Percentiles rank a stretch among this genome's conserved stretches.
Conservation (phyloP, 2,113 vertebrate genomes). For the Larimichthys polyactis region DNA sequence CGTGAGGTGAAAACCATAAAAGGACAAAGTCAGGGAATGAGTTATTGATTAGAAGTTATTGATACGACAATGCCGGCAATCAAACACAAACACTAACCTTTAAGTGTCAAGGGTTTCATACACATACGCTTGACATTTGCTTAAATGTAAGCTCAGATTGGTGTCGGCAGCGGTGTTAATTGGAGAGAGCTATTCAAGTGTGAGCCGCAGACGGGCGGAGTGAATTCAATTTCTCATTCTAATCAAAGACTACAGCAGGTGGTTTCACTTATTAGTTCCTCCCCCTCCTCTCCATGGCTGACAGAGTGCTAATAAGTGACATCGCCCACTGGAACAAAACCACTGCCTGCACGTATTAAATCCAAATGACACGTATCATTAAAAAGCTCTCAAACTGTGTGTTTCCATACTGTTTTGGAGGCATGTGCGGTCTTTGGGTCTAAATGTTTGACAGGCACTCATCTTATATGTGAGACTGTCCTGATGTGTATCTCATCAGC, state of each 20-base stretch:
- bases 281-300: constrained; percentile 17
- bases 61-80: neutral
- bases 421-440: neutral
- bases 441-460: neutral
- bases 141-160: neutral
- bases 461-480: neutral
- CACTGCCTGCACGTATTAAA: neutral
- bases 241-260: constrained; percentile 54
- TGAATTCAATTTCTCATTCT: constrained; percentile 44
- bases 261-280: constrained; percentile 42
- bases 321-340: constrained; percentile 19
- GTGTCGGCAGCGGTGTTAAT: constrained; percentile 7
- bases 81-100: neutral
- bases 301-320: constrained; percentile 40
- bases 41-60: constrained; percentile 48
- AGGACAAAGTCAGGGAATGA: constrained; percentile 27
- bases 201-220: constrained; percentile 14
- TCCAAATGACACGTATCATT: neutral
- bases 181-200: constrained; percentile 24
- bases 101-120: neutral
- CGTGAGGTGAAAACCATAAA: constrained; percentile 22
- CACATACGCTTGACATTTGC: neutral
- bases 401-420: neutral
- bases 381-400: neutral
- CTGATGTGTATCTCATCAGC: neutral